Evolutionary conservation across 1,140 invertebrate genomes (phyloP).

Genomic region (Drosophila varians): DNA sequence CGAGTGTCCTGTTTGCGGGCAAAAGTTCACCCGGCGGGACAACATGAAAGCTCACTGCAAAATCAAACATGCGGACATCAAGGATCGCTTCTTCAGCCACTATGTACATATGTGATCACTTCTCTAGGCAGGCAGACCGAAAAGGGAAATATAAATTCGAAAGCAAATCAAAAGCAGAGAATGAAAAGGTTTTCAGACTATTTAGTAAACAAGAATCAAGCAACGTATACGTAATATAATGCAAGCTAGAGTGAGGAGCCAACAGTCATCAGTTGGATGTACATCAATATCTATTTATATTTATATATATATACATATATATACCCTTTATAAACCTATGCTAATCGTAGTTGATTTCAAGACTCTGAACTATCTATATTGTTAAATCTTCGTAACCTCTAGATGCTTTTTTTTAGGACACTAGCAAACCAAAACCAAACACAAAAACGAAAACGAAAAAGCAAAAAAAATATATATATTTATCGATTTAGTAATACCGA

Average conservation of each 20-base stretch:
- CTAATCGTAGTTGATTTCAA: slow-evolving; percentile 65
- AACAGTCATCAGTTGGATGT: slow-evolving; percentile 31
- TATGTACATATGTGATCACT: slow-evolving; percentile 85
- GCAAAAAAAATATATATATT: slow-evolving; percentile 13
- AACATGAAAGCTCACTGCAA: slow-evolving; percentile 89
- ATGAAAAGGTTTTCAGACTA: slow-evolving; percentile 32
- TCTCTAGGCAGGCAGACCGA: slow-evolving; percentile 79
- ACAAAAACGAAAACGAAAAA: slow-evolving; percentile 24
- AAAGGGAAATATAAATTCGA: slow-evolving; percentile 10
- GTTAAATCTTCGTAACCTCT: slow-evolving; percentile 62
- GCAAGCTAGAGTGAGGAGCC: slow-evolving; percentile 35
- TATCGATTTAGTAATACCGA: slow-evolving; percentile 55
- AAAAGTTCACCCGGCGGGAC: slow-evolving; percentile 88
- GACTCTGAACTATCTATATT: slow-evolving; percentile 62
- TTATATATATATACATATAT: neutral
- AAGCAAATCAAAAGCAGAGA: slow-evolving; percentile 24
- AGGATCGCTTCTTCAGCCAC: slow-evolving; percentile 83
- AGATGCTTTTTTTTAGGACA: slow-evolving; percentile 65
- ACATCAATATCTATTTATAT: slow-evolving; percentile 41
- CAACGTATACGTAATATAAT: slow-evolving; percentile 43
- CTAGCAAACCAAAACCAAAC: slow-evolving; percentile 38
- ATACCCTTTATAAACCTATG: slow-evolving; percentile 34
- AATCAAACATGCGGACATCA: slow-evolving; percentile 87
- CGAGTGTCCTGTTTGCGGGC: slow-evolving; percentile 88
- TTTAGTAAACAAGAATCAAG: slow-evolving; percentile 37